phyloP scores from a whole-genome alignment of 1,140 invertebrate genomes.

The Leptinotarsa lineolata region DNA sequence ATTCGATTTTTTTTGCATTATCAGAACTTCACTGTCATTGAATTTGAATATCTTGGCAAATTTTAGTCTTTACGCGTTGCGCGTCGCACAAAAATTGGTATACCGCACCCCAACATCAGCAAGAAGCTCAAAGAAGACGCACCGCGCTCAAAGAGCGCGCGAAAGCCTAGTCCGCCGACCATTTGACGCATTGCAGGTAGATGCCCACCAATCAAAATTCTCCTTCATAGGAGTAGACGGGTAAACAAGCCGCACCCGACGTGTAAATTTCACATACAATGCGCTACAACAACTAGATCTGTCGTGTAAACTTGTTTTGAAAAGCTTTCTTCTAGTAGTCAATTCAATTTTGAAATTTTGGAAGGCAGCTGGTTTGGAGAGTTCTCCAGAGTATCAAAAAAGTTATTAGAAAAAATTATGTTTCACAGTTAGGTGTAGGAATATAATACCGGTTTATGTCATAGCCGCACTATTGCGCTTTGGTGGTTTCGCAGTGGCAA shows the following conservation, averaged over 20 bases:
- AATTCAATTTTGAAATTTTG: neutral
- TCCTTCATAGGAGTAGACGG: slow-evolving; percentile 55
- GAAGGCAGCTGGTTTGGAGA: neutral
- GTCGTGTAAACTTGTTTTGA: slow-evolving; percentile 44
- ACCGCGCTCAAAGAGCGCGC: slow-evolving; percentile 47
- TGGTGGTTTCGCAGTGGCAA: slow-evolving; percentile 42
- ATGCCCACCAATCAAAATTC: slow-evolving; percentile 70
- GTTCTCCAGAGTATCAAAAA: neutral
- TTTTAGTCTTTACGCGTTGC: neutral
- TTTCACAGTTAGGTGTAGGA: slow-evolving; percentile 32
- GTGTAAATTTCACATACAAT: slow-evolving; percentile 59
- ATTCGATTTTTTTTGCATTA: neutral
- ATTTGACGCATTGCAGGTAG: slow-evolving; percentile 84
- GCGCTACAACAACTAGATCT: slow-evolving; percentile 62
- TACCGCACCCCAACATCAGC: slow-evolving; percentile 47
- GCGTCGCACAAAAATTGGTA: slow-evolving; percentile 4
- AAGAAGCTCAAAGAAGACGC: slow-evolving; percentile 42
- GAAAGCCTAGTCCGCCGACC: slow-evolving; percentile 39
- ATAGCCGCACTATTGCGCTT: slow-evolving; percentile 53
- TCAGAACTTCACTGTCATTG: neutral
- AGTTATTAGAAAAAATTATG: neutral
- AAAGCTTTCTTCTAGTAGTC: neutral
- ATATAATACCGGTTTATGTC: slow-evolving; percentile 48
- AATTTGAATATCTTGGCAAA: neutral
- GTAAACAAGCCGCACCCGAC: slow-evolving; percentile 69